Evolutionary conservation across 2,797 vertebrate genomes (phyloP).

Genomic region (Vultur gryphus): DNA sequence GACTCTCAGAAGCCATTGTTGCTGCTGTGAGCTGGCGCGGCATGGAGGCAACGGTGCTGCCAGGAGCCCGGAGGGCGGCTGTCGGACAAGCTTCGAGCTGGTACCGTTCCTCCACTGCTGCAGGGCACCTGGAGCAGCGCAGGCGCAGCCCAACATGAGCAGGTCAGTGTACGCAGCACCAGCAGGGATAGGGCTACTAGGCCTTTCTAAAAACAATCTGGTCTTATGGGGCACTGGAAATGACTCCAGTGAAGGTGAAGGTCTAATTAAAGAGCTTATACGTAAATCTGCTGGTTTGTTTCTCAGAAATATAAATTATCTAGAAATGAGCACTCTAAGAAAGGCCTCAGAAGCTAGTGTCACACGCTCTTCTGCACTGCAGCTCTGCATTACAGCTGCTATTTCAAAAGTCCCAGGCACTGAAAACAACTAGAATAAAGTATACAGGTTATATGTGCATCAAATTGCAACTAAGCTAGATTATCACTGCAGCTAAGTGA

Average conservation of each 20-base stretch:
- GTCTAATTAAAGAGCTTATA: not conserved
- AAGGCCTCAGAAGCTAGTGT: not conserved
- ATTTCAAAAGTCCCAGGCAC: not conserved
- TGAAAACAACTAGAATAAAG: not conserved
- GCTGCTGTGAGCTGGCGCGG: not conserved
- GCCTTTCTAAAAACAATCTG: not conserved
- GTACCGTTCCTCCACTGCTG: too few species aligned
- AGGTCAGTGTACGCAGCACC: too few species aligned
- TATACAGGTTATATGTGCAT: not conserved
- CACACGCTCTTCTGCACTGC: not conserved
- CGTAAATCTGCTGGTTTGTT: not conserved
- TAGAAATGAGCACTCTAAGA: not conserved
- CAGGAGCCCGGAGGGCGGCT: not conserved
- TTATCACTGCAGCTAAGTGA: not conserved
- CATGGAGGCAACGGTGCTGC: not conserved
- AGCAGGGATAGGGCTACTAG: not conserved
- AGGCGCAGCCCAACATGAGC: not conserved
- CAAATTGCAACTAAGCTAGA: not conserved
- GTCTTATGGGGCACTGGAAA: not conserved
- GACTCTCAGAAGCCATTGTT: not conserved
- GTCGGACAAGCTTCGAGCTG: rapidly evolving
- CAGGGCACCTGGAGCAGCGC: not conserved
- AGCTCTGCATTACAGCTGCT: not conserved
- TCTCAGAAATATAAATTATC: not conserved
- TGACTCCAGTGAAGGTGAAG: not conserved